Conservation (phyloP, 2,113 vertebrate species). For the Corythornis madagascariensis region DNA sequence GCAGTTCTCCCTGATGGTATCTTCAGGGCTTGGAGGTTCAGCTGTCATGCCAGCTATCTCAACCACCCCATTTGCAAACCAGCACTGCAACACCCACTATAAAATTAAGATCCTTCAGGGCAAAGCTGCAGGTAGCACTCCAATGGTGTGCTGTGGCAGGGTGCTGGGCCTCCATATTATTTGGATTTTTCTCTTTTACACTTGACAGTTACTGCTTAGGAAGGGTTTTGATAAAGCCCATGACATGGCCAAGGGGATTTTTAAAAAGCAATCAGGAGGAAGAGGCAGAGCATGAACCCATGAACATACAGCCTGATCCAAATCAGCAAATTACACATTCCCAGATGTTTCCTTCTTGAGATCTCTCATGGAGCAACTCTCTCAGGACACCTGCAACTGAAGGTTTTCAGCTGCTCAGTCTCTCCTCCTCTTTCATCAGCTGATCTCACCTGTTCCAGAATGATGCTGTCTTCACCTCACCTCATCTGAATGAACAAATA, state of each 20-base stretch:
- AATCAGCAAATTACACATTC: conserved; percentile 30
- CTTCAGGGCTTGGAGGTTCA: background rate
- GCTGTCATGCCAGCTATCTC: background rate
- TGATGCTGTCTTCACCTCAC: background rate
- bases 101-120: background rate
- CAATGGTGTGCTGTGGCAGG: background rate
- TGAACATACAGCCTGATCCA: conserved; percentile 35
- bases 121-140: background rate
- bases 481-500: conserved; percentile 8
- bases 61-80: background rate
- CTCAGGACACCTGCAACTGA: background rate
- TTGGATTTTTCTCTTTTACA: background rate
- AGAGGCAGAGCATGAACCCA: background rate
- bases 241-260: background rate
- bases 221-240: background rate
- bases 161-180: background rate
- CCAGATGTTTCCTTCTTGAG: conserved; percentile 32
- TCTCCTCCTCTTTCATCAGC: background rate
- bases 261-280: background rate
- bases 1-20: rapidly evolving
- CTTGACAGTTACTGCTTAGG: conserved; percentile 15
- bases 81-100: background rate
- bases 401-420: background rate
- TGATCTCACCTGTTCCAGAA: conserved; percentile 8
- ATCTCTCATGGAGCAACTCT: background rate